phyloP scores from a whole-genome alignment of 2,888 invertebrate species.

The Carpatolechia fugitivella region DNA sequence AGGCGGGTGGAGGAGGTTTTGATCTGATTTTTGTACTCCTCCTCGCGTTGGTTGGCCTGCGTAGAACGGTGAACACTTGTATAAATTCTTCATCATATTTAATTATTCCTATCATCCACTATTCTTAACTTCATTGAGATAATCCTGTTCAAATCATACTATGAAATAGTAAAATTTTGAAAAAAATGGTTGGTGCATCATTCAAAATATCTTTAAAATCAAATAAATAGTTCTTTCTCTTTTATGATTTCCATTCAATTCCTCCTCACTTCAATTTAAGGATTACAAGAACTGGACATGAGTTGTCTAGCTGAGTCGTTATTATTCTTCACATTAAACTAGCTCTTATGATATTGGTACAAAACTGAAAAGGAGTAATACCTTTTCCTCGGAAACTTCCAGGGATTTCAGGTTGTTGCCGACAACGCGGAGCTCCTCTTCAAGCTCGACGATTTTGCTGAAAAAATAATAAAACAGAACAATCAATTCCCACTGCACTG shows the following conservation, averaged over 20 bases:
- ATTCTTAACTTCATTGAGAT: neutral
- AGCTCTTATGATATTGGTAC: constrained; percentile 13
- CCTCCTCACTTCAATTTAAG: neutral
- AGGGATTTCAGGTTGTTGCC: constrained; percentile 99
- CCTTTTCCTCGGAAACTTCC: constrained; percentile 99
- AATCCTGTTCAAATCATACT: neutral
- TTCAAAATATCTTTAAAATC: constrained; percentile 22
- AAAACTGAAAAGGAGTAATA: constrained; percentile 66
- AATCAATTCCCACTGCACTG: constrained; percentile 64
- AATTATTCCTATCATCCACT: no score
- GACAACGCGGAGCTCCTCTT: constrained; percentile 99
- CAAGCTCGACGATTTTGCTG: constrained; percentile 99
- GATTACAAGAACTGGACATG: neutral
- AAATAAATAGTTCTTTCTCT: neutral
- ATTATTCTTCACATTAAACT: constrained; percentile 5
- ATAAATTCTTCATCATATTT: neutral
- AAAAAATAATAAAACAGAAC: constrained; percentile 39
- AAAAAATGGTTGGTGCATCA: constrained; percentile 68
- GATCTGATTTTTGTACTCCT: constrained; percentile 99
- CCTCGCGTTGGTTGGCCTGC: constrained; percentile 99
- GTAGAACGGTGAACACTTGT: constrained; percentile 47
- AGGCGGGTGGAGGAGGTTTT: constrained; percentile 98
- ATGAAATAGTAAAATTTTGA: neutral
- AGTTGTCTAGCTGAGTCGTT: constrained; percentile 11
- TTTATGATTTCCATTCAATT: neutral